These are phyloP conservation scores for Leucoma salicis DNA, from an alignment of 2,888 invertebrate genomes.

Conservation along the genomic window DNA sequence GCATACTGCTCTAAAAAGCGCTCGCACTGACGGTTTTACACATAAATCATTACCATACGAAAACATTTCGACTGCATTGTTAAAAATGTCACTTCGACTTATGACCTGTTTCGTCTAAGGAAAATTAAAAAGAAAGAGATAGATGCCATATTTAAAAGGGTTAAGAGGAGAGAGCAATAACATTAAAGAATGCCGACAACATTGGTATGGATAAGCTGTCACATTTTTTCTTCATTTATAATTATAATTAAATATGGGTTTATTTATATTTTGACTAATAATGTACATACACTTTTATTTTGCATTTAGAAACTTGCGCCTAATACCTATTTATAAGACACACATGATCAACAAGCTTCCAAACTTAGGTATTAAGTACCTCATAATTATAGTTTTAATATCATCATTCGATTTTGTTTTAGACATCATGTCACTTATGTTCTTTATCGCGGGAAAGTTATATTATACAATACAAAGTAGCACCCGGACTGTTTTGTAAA, in stretches of 20 bases:
- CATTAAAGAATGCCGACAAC: constrained; percentile 69
- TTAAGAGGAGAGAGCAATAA: constrained; percentile 47
- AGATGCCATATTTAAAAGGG: constrained; percentile 41
- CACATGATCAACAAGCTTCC: too few relatives aligned
- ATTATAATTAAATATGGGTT: constrained; percentile 17
- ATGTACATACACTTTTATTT: neutral
- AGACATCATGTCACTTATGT: too few relatives aligned
- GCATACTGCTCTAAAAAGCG: constrained; percentile 60
- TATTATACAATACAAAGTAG: too few relatives aligned
- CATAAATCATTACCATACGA: constrained; percentile 81
- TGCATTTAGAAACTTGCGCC: too few relatives aligned
- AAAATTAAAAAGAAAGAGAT: constrained; percentile 70
- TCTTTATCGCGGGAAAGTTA: too few relatives aligned
- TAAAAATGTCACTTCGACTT: constrained; percentile 80
- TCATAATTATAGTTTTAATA: too few relatives aligned
- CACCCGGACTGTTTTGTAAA: too few relatives aligned
- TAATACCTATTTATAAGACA: too few relatives aligned
- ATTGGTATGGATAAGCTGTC: constrained; percentile 35
- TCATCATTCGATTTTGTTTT: too few relatives aligned
- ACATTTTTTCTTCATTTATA: constrained; percentile 27
- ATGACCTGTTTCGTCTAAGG: constrained; percentile 77
- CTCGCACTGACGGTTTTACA: constrained; percentile 64
- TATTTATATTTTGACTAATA: neutral
- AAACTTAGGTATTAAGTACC: too few relatives aligned
- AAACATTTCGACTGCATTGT: constrained; percentile 80